Conservation (phyloP, 2,888 invertebrate species). For the Drosophila villosipedis region DNA sequence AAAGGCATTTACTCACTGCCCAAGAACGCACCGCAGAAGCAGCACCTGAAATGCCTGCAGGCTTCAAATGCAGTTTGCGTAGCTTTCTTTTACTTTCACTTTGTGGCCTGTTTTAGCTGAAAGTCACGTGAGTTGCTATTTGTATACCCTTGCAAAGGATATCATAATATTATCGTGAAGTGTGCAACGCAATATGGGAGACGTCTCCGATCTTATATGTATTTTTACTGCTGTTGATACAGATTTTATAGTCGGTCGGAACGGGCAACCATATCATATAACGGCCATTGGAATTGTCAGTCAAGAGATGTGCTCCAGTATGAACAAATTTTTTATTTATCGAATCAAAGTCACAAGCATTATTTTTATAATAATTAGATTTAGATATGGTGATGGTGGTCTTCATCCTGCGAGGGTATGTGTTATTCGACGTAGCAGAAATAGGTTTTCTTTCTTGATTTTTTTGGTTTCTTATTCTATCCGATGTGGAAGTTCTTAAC, state of each 20-base stretch:
- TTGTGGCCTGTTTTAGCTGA: slow-evolving; percentile 20
- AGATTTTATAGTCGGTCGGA: background rate
- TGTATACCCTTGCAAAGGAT: background rate
- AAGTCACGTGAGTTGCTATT: slow-evolving; percentile 6
- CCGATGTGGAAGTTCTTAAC: slow-evolving; percentile 39
- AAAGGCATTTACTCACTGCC: slow-evolving; percentile 39
- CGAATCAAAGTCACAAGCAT: background rate
- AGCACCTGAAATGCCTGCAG: slow-evolving; percentile 24
- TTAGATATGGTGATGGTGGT: background rate
- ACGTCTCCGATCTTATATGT: too few relatives aligned
- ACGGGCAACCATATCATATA: background rate
- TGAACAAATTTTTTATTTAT: accelerated
- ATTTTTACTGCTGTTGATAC: too few relatives aligned
- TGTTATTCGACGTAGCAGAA: too few relatives aligned
- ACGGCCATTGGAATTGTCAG: background rate
- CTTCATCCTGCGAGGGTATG: background rate
- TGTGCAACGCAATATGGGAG: too few relatives aligned
- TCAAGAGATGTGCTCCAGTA: background rate
- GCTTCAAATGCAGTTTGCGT: slow-evolving; percentile 60
- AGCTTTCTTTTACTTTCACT: slow-evolving; percentile 53
- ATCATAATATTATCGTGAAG: background rate
- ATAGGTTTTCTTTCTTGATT: slow-evolving; percentile 3
- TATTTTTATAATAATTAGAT: background rate
- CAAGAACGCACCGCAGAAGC: background rate
- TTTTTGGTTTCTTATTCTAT: slow-evolving; percentile 6